Evolutionary conservation across 2,888 invertebrate genomes (phyloP), one percentile per base, ranked within the genome.

Genomic region (Polydrusus pterygomalis): DNA sequence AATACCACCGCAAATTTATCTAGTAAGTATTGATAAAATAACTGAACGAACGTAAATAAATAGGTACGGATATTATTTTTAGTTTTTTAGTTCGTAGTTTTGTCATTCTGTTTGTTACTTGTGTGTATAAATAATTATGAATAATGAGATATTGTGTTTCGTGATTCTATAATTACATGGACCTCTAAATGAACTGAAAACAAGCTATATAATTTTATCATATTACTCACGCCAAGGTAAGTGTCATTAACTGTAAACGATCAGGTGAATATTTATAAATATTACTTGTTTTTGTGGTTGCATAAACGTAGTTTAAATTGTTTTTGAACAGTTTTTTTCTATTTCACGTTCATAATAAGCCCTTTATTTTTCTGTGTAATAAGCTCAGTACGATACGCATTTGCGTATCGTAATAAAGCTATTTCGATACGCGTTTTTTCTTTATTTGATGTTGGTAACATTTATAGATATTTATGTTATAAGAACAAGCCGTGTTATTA

Each of bases 1-100:
- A 34, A 60, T 56, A 34, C 15, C 15, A 34, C 38, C 9, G 58
- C 58, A 60, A 38, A 58, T 60, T n/a, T 38, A 60, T 60, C 58
- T 38, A 38, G 17, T 38, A 17, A 3, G 25, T 30, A n/a, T 30
- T 58, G 58, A 60, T 60, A 60, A 60, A 60, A 38, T 54, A 38
- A 17, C 17, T 17, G 17, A 47, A 13, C 58, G 17, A 34, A 34
- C 38, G 38, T 60, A 60, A 60, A 60, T 60, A 60, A 60, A 60
- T 11, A n/a, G n/a, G n/a, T n/a, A 17, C 11, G 1, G 13, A 34
- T 11, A 17, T 18, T 60, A 60, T 60, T 60, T 60, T 38, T 38
- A 38, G 38, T 60, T 2, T 9, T 34, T 34, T 34, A 7, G 34
- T 7, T 6, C 5, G 1, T 34, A 2, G 8, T 10, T 34, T 34